Base-by-base conservation (phyloP, 2,797 vertebrate genomes). In the Bradypodion ventrale region DNA sequence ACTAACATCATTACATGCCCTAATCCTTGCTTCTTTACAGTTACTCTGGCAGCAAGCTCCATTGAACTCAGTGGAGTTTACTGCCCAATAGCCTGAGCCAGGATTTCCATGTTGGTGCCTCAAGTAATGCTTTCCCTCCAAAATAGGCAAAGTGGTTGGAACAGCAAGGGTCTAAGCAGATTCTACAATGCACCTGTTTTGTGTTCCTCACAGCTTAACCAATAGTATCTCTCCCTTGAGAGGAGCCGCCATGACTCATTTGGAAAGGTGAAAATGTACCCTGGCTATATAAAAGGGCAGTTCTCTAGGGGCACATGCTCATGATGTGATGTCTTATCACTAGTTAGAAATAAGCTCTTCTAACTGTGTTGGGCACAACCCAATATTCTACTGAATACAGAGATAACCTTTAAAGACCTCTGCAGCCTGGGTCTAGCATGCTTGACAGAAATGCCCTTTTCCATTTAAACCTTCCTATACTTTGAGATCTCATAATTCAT, bases 211-310 rank as follows among this genome's bases (percentile, higher is more conserved):
- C 5, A 49, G 29, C 4, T 1, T 12, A 25, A 59, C 56, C 35
- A 27, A 68, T 75, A 16, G 21, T 46, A 56, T 42, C 4, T n/a
- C 42, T 72, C 21, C 63, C 27, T 83, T 23, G n/a, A 60, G 78
- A 62, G 49, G 29, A 62, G n/a, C 32, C 27, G n/a, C 72, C 70
- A 40, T 52, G 27, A 76, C 63, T 76, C 29, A 23, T 66, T 75
- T 44, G 52, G 73, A 46, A 35, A 12, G 66, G 23, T 72, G 66
- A 77, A 60, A 70, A 70, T 25, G 27, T 70, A 69, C 40, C 65
- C 82, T 70, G 52, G 74, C 60, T 72, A 62, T 16, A 59, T 62
- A 44, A 72, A 78, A 84, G 83, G 83, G 65, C 75, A 84, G 16
- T 15, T 49, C 75, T 77, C 83, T 62, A 35, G 52, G 52, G 62